A percentile compares a stretch with the other conserved stretches of the same genome.
Conservation (phyloP, 2,888 invertebrate species). For the Piscicola geometra region DNA sequence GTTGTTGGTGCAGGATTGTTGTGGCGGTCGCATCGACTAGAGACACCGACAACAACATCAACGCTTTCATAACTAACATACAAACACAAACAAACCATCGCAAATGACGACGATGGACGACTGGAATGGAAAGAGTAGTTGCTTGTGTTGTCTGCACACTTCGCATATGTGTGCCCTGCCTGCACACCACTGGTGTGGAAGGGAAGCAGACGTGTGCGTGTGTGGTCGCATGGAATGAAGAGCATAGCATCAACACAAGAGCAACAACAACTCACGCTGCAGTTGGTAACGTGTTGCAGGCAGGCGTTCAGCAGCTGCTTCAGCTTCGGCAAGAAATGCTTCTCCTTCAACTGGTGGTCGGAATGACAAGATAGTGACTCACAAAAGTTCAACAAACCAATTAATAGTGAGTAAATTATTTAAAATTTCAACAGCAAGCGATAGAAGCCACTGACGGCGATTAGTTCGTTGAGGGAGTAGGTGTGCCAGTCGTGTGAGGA, state of each 20-base stretch:
- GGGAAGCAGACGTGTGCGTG: too few relatives aligned
- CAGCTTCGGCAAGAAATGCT: constrained; percentile 41
- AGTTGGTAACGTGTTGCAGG: constrained; percentile 48
- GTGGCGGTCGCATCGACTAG: too few relatives aligned
- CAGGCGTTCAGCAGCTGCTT: constrained; percentile 46
- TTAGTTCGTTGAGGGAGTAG: constrained; percentile 41
- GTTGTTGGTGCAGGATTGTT: too few relatives aligned
- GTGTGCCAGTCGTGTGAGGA: constrained; percentile 35
- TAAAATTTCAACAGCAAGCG: background rate
- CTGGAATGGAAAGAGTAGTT: constrained; percentile 54
- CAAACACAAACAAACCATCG: constrained; percentile 45
- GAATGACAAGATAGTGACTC: too few relatives aligned
- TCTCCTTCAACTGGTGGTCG: constrained; percentile 36
- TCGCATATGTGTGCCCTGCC: constrained; percentile 55
- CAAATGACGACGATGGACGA: constrained; percentile 49
- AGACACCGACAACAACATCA: too few relatives aligned
- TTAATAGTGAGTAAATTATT: too few relatives aligned
- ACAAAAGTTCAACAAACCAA: too few relatives aligned
- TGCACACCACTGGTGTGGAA: constrained; percentile 50
- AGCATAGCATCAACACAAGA: too few relatives aligned
- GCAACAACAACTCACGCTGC: constrained; percentile 46
- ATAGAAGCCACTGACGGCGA: constrained; percentile 28
- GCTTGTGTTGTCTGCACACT: constrained; percentile 49
- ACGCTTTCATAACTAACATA: background rate
- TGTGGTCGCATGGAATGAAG: too few relatives aligned